Evolutionary conservation across 1,140 invertebrate genomes (phyloP), one percentile per base, ranked within the genome.

Genomic region (Sarcophaga peregrina): DNA sequence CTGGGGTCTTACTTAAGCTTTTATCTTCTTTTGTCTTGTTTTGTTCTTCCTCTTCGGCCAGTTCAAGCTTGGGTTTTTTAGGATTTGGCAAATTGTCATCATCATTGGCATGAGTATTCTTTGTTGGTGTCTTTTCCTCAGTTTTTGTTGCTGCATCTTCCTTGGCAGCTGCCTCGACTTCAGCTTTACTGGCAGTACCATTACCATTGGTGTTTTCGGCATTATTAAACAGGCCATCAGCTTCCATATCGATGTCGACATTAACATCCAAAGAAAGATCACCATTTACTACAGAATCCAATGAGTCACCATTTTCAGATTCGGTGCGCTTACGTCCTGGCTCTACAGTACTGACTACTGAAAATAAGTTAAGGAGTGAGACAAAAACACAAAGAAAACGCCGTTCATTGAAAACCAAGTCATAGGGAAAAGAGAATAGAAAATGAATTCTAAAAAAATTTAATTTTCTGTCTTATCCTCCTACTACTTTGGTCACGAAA

Each of bases 281-380:
- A 7, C 92, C 92, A 88, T 93, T 93, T 0, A 93, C 90, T 74
- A 92, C 91, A 13, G 93, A 92, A 80, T 93, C 93, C 10, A 92
- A 84, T 5, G 93, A 91, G 84, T 95, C 95, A 0, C 94, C 94
- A 85, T 95, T 95, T 83, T 94, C 94, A 73, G 92, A 92, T 85
- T 94, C 93, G 20, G 88, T 93, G 84, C 89, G 92, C 86, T 91
- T 92, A 83, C 87, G 91, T 76, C 95, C 95, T 1, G 97, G 96
- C 89, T 98, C 97, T 58, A 97, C 94, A n/a, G 97, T 98, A 84
- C 96, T 98, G 7, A 99, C 97, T 80, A 99, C 97, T 85, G 80
- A 80, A 81, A 74, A 75, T 68, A 81, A 76, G 25, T 76, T 20
- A 83, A 83, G 10, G 13, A 15, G 54, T 76, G 74, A 83, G 20